Evolutionary conservation across 53 echinoderm and acorn worm genomes (phyloP).

Genomic region (Temnopleurus reevesii): DNA sequence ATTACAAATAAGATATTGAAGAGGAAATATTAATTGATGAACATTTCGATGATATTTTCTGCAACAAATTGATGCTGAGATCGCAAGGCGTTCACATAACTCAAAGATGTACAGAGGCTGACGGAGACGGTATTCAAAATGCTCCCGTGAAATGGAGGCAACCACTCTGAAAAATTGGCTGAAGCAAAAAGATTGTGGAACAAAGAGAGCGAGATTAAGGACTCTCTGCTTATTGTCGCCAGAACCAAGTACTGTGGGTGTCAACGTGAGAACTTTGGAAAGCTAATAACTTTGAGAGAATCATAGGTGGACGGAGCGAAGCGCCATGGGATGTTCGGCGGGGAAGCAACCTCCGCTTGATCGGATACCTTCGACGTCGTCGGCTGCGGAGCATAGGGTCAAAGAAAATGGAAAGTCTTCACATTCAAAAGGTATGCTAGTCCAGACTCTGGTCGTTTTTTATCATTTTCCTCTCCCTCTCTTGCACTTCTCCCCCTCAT

Average conservation of each 20-base stretch:
- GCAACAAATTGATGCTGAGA: no score
- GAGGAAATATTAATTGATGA: no score
- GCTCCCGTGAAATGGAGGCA: neutral
- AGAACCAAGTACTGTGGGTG: neutral
- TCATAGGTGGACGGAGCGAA: neutral
- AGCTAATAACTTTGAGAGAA: neutral
- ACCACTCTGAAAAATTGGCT: neutral
- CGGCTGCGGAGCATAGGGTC: neutral
- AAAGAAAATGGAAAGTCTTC: slow-evolving; percentile 25
- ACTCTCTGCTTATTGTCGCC: neutral
- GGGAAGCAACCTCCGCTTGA: slow-evolving; percentile 34
- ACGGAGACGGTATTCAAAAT: neutral
- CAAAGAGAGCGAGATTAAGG: neutral
- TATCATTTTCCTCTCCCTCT: no score
- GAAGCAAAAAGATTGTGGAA: neutral
- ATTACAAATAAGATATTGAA: no score
- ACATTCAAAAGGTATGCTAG: slow-evolving; percentile 28
- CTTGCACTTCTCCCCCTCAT: no score
- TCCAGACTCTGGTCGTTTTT: no score
- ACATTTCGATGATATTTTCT: no score
- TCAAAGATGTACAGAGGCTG: neutral
- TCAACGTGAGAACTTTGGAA: neutral
- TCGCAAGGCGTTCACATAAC: no score
- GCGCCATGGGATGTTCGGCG: slow-evolving; percentile 54
- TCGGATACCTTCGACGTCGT: slow-evolving; percentile 48